Conservation (phyloP, 2,113 vertebrate species). For the Ailurus styani region DNA sequence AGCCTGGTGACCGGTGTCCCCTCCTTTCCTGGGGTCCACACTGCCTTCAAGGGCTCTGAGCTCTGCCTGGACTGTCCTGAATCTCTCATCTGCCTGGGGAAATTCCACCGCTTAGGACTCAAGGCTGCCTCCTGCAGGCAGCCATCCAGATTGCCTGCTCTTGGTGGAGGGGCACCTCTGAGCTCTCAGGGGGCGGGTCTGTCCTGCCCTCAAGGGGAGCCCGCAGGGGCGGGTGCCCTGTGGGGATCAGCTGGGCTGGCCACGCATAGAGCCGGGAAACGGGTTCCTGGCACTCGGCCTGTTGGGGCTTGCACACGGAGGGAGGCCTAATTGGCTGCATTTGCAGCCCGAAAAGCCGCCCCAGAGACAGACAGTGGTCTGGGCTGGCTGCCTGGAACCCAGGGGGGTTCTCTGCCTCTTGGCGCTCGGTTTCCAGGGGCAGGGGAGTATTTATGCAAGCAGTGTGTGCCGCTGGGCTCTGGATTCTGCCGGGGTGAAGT, state of each 20-base stretch:
- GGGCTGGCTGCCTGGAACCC: background rate
- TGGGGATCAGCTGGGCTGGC: background rate
- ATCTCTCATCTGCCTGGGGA: background rate
- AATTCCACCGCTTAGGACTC: background rate
- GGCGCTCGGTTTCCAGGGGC: background rate
- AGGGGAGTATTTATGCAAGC: conserved; percentile 47
- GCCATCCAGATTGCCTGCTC: background rate
- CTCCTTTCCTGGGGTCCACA: background rate
- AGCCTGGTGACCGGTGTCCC: background rate
- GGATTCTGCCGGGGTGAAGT: conserved; percentile 21
- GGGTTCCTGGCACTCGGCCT: background rate
- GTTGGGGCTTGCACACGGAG: no score
- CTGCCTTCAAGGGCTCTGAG: background rate
- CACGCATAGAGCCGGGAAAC: background rate
- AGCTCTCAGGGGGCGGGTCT: background rate
- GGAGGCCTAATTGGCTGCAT: background rate
- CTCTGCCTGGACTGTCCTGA: background rate
- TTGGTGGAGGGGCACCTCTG: background rate
- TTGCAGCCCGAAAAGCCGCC: background rate
- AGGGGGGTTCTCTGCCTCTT: background rate
- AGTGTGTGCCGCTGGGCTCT: background rate
- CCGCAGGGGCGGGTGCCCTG: background rate
- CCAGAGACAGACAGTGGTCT: background rate
- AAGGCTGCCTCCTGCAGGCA: background rate
- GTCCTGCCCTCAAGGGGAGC: background rate